Evolutionary conservation across 2,797 vertebrate species (phyloP).

Genomic region (Rhinoraja longicauda): DNA sequence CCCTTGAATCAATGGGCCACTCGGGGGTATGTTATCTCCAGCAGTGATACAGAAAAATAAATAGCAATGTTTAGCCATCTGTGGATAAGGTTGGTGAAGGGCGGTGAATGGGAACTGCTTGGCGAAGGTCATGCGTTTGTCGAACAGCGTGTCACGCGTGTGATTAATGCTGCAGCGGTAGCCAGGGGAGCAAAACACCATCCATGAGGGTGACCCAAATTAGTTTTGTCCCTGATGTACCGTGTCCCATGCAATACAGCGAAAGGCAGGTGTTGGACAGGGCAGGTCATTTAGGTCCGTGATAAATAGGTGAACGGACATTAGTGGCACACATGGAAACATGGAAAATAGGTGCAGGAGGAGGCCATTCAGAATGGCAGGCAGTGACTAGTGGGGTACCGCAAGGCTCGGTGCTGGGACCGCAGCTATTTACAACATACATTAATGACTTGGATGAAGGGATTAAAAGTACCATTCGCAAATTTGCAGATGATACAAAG

Average conservation of each 20-base stretch:
- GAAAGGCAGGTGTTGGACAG: conserved; percentile 12
- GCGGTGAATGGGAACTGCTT: not conserved
- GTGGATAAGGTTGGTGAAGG: not conserved
- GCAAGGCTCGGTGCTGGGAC: no score
- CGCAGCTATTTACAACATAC: no score
- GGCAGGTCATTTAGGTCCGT: conserved; percentile 23
- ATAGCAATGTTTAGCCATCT: not conserved
- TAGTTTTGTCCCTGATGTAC: conserved; percentile 21
- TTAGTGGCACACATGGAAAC: no score
- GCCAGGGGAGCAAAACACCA: not conserved
- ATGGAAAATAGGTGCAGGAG: not conserved
- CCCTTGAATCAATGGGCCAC: not conserved
- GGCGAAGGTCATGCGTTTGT: conserved; percentile 20
- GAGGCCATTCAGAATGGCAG: no score
- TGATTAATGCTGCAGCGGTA: not conserved
- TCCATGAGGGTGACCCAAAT: conserved; percentile 36
- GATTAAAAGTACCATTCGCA: no score
- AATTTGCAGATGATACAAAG: no score
- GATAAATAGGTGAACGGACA: not conserved
- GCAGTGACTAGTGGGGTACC: no score
- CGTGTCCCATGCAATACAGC: conserved; percentile 14
- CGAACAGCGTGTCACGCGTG: not conserved
- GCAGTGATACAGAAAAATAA: not conserved
- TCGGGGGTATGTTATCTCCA: not conserved
- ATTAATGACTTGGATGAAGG: no score